Evolutionary conservation across 2,113 vertebrate species (phyloP), one percentile per base, ranked within the genome.

Genomic region (Gobius niger): DNA sequence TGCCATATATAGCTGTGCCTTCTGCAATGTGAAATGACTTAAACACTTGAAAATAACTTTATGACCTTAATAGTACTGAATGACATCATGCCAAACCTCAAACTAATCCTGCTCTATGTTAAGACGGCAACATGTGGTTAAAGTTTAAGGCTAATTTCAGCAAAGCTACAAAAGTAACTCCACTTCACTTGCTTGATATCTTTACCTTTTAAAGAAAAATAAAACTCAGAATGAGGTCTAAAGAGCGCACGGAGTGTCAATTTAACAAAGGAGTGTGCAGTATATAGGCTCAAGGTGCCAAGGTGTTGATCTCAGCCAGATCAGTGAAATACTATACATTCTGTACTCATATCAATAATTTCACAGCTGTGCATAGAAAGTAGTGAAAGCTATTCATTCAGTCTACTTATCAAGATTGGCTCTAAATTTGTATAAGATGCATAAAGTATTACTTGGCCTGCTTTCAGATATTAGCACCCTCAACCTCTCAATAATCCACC

Each of bases 71-170:
- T 61, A 73, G 50, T 65, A 59, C 75, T 68, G 40, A 52, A 57
- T 80, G 87, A 87, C 65, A 46, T 85, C 79, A 82, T 66, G 14
- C 60, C 59, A 64, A 70, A 74, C 65, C 66, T 69, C 67, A 60
- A 68, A 65, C 78, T 61, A 65, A 75, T 72, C 18, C 52, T 57
- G 54, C 0, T 8, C 68, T 81, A 70, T 76, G 59, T 62, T 64
- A 75, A 56, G 41, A 53, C 0, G 61, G 68, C 76, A 71, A 44
- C 18, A 61, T 73, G n/a, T 63, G 47, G 12, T 69, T 16, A 54
- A 72, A 64, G 52, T 47, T 68, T 59, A 11, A 24, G 47, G 44
- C 57, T 52, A 67, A 68, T 65, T 15, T 34, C 6, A 47, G 34
- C 9, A 12, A 64, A 42, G 47, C 11, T 40, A 12, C 60, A 60